phyloP scores from a whole-genome alignment of 2,888 invertebrate species.

The Uloborus plumipes region DNA sequence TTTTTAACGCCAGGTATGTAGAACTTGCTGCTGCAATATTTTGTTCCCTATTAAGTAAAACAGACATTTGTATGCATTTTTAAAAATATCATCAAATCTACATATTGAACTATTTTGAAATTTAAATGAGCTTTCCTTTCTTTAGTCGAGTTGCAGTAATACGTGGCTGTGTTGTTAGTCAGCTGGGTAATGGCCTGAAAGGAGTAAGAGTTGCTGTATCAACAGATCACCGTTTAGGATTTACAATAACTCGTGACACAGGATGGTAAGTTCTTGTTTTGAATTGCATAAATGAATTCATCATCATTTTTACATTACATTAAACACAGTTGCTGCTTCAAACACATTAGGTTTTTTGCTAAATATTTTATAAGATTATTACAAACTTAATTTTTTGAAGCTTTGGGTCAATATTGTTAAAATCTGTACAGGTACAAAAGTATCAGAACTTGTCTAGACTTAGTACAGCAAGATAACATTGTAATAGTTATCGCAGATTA shows the following conservation, averaged over 20 bases:
- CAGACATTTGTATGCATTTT: not conserved
- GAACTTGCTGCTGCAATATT: not conserved
- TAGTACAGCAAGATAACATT: too few species aligned
- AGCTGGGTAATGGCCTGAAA: constrained; percentile 94
- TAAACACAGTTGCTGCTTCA: too few species aligned
- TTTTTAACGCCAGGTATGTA: constrained; percentile 69
- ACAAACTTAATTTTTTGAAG: too few species aligned
- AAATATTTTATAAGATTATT: too few species aligned
- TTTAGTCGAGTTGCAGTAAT: constrained; percentile 98
- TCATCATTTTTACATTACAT: too few species aligned
- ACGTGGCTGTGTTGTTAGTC: constrained; percentile 95
- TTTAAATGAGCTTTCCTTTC: constrained; percentile 70
- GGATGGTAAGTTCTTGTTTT: constrained; percentile 85
- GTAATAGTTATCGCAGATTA: too few species aligned
- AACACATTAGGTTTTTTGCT: too few species aligned
- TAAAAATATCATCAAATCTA: not conserved
- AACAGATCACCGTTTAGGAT: constrained; percentile 93
- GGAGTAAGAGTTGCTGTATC: constrained; percentile 97
- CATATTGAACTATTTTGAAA: not conserved
- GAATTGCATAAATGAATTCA: not conserved
- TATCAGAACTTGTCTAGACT: too few species aligned
- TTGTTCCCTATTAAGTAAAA: not conserved
- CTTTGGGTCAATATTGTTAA: too few species aligned
- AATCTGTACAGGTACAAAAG: too few species aligned
- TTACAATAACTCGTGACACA: constrained; percentile 91